Evolutionary conservation across 2,888 invertebrate species (phyloP), one percentile per base, ranked within the genome.

Genomic region (Scaptomyza tumidula): DNA sequence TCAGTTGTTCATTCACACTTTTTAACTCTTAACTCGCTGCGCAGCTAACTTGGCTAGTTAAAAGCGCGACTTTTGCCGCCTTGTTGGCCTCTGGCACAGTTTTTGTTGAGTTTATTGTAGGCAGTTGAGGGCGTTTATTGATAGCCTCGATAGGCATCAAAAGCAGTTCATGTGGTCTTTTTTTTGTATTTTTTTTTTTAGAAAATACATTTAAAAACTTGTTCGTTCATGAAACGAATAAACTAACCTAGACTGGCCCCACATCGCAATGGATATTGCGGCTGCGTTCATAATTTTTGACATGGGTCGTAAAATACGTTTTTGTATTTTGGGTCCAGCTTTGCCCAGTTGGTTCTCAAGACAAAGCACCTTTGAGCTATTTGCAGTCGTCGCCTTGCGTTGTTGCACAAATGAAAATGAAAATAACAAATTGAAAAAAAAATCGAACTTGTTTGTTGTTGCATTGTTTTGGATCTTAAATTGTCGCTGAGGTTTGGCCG

Each of bases 351-450:
- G 3, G 59, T 70, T 54, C 56, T 52, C 52, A 62, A 75, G 56
- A 78, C 80, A 82, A 82, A 41, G 78, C 80, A 73, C 83, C 81
- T 85, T 71, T 80, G 81, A 85, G 83, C 86, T 82, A 82, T 85
- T 82, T 80, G 75, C 75, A 68, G 48, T 69, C 71, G 48, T 46
- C 48, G 70, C 57, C 16, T 37, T 29, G 45, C 48, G 37, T 55
- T 61, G 71, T 59, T 61, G 75, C 61, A 75, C 80, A 67, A 80
- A 67, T 49, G 43, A 58, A 71, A 69, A 19, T 19, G 13, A 16
- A 50, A 44, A 13, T 31, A 11, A 19, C 19, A 53, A 48, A 46
- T 13, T 4, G 11, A 35, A 53, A 31, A 52, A 48, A 54, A 43
- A 75, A 75, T 65, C 53, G 64, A 75, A 73, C 77, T 76, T 63